phyloP scores from a whole-genome alignment of 2,888 invertebrate species.

The Latheticus oryzae region DNA sequence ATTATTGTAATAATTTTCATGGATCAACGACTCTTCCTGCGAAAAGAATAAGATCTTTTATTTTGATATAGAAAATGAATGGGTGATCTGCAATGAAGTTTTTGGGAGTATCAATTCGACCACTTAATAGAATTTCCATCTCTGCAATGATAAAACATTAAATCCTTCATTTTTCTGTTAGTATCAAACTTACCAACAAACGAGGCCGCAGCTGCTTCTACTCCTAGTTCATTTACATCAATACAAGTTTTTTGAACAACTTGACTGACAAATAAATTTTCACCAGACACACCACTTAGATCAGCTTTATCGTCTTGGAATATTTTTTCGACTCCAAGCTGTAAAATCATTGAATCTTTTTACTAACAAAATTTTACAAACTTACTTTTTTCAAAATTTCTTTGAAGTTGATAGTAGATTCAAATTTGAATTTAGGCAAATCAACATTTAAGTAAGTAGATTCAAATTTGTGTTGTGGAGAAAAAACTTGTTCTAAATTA shows the following conservation, averaged over 20 bases:
- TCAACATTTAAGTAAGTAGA: no score
- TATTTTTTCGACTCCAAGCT: slow-evolving; percentile 34
- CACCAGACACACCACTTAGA: slow-evolving; percentile 47
- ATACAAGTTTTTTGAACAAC: slow-evolving; percentile 57
- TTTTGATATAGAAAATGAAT: slow-evolving; percentile 36
- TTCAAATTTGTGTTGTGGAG: no score
- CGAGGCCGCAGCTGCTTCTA: slow-evolving; percentile 13
- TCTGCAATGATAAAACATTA: no score
- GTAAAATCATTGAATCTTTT: not conserved
- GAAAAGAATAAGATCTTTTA: slow-evolving; percentile 12
- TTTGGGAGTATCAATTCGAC: not conserved
- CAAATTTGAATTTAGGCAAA: slow-evolving; percentile 49
- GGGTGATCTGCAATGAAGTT: slow-evolving; percentile 46
- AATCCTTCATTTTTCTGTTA: no score
- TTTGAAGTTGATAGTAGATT: slow-evolving; percentile 47
- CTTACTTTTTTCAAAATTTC: slow-evolving; percentile 50
- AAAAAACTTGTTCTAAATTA: no score
- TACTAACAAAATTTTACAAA: no score
- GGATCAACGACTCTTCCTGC: slow-evolving; percentile 8
- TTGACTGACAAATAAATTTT: slow-evolving; percentile 47
- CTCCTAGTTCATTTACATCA: slow-evolving; percentile 56
- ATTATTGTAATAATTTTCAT: not conserved
- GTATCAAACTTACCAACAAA: not conserved
- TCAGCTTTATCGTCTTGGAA: slow-evolving; percentile 43
- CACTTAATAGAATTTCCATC: no score